Percentiles rank a stretch among this genome's conserved stretches.
Evolutionary conservation across 2,113 vertebrate genomes (phyloP).

Genomic region (Mystacornis crossleyi): DNA sequence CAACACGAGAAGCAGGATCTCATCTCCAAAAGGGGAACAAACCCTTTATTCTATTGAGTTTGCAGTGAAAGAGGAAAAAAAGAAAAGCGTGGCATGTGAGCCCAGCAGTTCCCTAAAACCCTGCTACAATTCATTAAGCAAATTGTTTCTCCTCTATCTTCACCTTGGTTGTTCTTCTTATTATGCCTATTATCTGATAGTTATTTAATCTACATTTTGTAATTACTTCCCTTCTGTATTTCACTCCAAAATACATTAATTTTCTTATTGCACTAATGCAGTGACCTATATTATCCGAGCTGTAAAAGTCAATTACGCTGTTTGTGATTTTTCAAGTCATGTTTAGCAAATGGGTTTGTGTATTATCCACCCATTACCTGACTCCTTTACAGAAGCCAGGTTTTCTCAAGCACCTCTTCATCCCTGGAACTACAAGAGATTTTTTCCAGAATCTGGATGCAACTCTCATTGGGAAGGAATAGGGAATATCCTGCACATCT

Average conservation of each 20-base stretch:
- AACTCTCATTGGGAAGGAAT: neutral
- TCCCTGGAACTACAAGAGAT: neutral
- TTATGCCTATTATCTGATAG: constrained; percentile 67
- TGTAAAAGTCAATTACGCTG: constrained; percentile 53
- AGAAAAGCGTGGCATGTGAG: neutral
- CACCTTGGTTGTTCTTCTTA: constrained; percentile 41
- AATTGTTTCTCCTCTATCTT: constrained; percentile 53
- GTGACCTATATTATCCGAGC: constrained; percentile 68
- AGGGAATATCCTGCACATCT: neutral
- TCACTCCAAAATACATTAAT: constrained; percentile 38
- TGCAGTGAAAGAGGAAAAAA: neutral
- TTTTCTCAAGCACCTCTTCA: neutral
- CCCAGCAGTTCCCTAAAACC: neutral
- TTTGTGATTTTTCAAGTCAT: constrained; percentile 61
- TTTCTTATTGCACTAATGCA: constrained; percentile 39
- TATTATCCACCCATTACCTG: neutral
- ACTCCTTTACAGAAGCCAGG: neutral
- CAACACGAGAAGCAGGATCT: neutral
- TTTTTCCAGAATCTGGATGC: neutral
- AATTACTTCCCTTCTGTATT: constrained; percentile 72
- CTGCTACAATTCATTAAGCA: constrained; percentile 27
- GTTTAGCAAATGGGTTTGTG: constrained; percentile 29
- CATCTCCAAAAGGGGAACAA: neutral
- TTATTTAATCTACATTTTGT: constrained; percentile 73
- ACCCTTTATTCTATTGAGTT: neutral